Percentiles rank a stretch among this genome's conserved stretches.
Evolutionary conservation across 2,888 invertebrate species (phyloP).

Genomic region (Ashinkailepas kermadecensis): DNA sequence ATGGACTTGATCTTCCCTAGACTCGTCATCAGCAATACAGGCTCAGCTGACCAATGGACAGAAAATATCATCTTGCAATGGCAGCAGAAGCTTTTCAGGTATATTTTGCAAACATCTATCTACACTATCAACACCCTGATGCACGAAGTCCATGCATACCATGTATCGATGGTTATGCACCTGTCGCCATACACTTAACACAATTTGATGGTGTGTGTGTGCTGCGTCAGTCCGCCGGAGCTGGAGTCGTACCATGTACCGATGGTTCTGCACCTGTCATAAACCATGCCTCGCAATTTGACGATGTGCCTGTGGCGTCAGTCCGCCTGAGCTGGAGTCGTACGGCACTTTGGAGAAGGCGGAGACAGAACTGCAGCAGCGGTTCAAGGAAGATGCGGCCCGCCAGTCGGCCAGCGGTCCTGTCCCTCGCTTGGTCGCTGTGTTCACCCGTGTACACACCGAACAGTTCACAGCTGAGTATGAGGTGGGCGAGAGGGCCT

Average conservation of each 20-base stretch:
- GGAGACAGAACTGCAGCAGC: neutral
- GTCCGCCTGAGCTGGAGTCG: neutral
- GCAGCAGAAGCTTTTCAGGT: slow-evolving; percentile 6
- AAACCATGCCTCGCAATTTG: neutral
- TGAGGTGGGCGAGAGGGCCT: neutral
- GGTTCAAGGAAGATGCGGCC: neutral
- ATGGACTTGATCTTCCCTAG: neutral
- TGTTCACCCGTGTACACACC: neutral
- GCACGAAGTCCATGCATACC: too few species aligned
- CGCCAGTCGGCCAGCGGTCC: neutral
- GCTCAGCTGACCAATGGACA: neutral
- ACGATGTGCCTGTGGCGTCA: neutral
- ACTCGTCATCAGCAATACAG: neutral
- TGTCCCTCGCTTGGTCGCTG: neutral
- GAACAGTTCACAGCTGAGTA: neutral
- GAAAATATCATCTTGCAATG: neutral
- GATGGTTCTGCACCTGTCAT: neutral
- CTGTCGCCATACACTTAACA: too few species aligned
- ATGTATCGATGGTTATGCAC: too few species aligned
- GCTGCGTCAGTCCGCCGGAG: too few species aligned
- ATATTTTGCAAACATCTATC: neutral
- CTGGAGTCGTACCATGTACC: too few species aligned
- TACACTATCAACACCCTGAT: too few species aligned
- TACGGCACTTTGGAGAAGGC: neutral
- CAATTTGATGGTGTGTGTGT: too few species aligned